Percentiles rank a stretch among this genome's conserved stretches.
These are phyloP conservation scores for Brachypteracias leptosomus DNA, from an alignment of 2,113 vertebrate species.

Conservation along the genomic window DNA sequence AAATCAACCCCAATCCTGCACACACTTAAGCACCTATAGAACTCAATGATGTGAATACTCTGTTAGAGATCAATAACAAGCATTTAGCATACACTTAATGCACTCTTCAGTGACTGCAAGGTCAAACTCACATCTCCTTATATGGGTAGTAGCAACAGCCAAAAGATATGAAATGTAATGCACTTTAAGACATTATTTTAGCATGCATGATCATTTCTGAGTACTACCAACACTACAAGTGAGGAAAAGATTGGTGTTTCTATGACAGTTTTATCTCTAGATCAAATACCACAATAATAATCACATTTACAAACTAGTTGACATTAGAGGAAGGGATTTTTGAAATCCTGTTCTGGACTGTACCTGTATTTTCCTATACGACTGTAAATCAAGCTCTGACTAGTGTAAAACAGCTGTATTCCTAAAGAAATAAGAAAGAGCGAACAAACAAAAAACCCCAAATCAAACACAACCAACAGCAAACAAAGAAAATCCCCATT, in stretches of 20 bases:
- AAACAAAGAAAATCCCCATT: rapidly evolving
- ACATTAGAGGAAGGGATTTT: not conserved
- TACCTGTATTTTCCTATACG: not conserved
- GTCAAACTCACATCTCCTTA: not conserved
- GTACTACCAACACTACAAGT: not conserved
- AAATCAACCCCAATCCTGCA: not conserved
- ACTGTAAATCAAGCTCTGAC: not conserved
- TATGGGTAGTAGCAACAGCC: not conserved
- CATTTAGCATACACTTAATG: not conserved
- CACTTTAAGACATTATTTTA: not conserved
- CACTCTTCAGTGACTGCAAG: constrained; percentile 32
- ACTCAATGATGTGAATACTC: not conserved
- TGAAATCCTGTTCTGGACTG: not conserved
- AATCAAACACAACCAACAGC: not conserved
- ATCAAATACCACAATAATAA: not conserved
- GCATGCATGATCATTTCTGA: not conserved
- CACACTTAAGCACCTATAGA: not conserved
- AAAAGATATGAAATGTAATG: not conserved
- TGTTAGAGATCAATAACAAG: constrained; percentile 22
- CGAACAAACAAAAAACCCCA: not conserved
- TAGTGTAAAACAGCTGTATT: not conserved
- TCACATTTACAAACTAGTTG: not conserved
- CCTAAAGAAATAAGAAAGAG: not conserved
- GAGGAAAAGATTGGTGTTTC: not conserved
- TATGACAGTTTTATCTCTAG: not conserved